Base-by-base conservation (phyloP, 2,888 invertebrate species). In the Chaitophorus viminalis region DNA sequence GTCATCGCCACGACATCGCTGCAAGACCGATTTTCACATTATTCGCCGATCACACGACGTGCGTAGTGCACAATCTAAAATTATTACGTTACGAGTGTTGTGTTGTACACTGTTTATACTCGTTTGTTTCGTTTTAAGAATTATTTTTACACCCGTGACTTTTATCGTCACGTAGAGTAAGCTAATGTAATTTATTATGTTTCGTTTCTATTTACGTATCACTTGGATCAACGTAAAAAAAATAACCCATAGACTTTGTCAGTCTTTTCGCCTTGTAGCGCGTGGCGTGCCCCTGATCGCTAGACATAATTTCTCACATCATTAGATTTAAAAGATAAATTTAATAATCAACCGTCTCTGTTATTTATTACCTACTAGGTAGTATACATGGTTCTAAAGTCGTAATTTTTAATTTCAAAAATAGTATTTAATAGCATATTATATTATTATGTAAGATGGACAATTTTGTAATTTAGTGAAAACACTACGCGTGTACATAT, bases 101-200 rank as follows among this genome's bases (percentile, higher is more conserved):
- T 25, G 54, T 3, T 17, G 39, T 39, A 39, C 65, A 29, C 39
- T 39, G 29, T 81, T 29, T 33, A 39, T 81, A 5, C 14, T 81
- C 21, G 68, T 70, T 0, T 68, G 21, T 81, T 81, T 81, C 3
- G 9, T 81, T 81, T 81, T 81, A 81, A 79, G 29, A 46, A 46
- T 46, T 70, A 70, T 81, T 81, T 81, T 46, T 46, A 81, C 70
- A 68, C 46, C 0, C 46, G 25, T 14, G 46, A 46, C 46, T 31
- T 81, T 39, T 81, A 81, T 81, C 68, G 81, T 81, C 46, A 31
- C 31, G 68, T n/a, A n/a, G n/a, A n/a, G n/a, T 81, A 70, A 65
- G 46, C 68, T 31, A 3, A 25, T 21, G 68, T 81, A 70, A 81
- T 70, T 81, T 81, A 81, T 81, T 46, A 46, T 31, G 68, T 46